Conservation (phyloP, 2,888 invertebrate species). For the Orchesellides sinensis region DNA sequence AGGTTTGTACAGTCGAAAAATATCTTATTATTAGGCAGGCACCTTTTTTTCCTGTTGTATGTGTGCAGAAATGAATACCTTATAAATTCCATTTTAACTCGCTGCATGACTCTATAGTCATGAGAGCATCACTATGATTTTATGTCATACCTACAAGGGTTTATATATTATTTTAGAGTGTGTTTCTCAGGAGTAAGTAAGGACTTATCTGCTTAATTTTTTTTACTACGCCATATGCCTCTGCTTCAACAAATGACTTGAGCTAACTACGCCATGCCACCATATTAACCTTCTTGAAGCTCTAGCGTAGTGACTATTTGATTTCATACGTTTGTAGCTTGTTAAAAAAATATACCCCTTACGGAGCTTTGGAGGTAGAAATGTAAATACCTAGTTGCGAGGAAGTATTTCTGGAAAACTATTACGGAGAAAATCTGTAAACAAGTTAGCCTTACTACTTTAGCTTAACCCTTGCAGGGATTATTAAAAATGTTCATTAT, state of each 20-base stretch:
- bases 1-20: constrained; percentile 41
- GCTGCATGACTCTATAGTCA: constrained; percentile 13
- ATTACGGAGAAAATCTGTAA: too few relatives aligned
- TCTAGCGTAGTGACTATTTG: too few relatives aligned
- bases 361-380: too few relatives aligned
- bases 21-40: constrained; percentile 47
- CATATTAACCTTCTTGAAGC: too few relatives aligned
- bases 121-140: neutral
- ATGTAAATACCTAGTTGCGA: too few relatives aligned
- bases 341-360: neutral
- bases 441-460: too few relatives aligned
- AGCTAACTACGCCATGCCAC: constrained; percentile 16
- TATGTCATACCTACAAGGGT: constrained; percentile 39
- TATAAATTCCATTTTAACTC: constrained; percentile 51
- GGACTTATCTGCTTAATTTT: constrained; percentile 19
- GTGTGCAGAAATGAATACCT: constrained; percentile 49
- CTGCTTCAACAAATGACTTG: too few relatives aligned
- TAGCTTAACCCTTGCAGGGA: too few relatives aligned
- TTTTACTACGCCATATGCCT: constrained; percentile 56
- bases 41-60: constrained; percentile 46
- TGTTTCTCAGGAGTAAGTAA: constrained; percentile 8
- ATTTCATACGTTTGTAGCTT: too few relatives aligned
- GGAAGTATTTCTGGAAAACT: too few relatives aligned
- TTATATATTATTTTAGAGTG: constrained; percentile 31
- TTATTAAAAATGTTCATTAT: too few relatives aligned